Evolutionary conservation across 2,113 vertebrate genomes (phyloP), one percentile per base, ranked within the genome.

Genomic region (Perccottus glenii): DNA sequence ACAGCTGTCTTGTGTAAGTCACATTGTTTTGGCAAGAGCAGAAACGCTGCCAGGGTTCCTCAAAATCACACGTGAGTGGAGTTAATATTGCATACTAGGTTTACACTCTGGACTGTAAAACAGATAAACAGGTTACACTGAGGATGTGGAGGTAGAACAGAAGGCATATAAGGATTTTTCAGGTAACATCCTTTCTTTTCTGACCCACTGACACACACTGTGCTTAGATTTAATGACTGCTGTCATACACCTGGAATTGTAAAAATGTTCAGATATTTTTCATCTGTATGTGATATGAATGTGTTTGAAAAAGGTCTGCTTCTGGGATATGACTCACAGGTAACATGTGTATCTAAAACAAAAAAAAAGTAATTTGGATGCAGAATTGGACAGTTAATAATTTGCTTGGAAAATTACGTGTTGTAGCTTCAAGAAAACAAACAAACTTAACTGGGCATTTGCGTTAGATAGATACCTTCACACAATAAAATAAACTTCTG

Each of bases 1-100:
- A 70, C 62, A 75, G 66, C 35, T 70, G 75, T 42, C 70, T 80
- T 60, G 49, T 77, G 70, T 52, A 55, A 70, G 70, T 73, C 70
- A 72, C 11, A 52, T 50, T 52, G 33, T 73, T 73, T 78, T 64
- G 60, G 33, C 32, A 53, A 35, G 48, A 67, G 50, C 58, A 53
- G 50, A 32, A 38, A 59, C 64, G 42, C 66, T 72, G 60, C 75
- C 70, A 56, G 48, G 47, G 35, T 68, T 48, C 27, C 59, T 79
- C 36, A 68, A 66, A 63, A 74, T 69, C 67, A 5, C 35, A 15
- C 14, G 63, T 8, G 43, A 46, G n/a, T 6, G 32, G 52, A 50
- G 40, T n/a, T 51, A 40, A 47, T 58, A 27, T 58, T 53, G 11
- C 33, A 64, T 35, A 35, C 5, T 11, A 47, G 14, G 19, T 35